These are phyloP conservation scores for Setophaga kirtlandii DNA, from an alignment of 2,113 vertebrate genomes.

Conservation along the genomic window DNA sequence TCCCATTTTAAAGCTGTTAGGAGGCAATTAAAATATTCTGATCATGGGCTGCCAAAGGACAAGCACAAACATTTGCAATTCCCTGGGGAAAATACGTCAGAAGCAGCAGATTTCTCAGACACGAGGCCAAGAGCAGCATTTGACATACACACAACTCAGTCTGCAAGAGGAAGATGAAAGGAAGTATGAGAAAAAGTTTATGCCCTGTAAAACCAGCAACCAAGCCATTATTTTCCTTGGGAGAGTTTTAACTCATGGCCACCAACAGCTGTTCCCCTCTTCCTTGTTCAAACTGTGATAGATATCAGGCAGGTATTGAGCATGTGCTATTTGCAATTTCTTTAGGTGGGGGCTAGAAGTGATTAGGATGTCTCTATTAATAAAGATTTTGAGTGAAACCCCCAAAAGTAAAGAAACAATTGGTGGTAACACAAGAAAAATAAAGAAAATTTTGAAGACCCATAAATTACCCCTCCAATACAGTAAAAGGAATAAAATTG, in stretches of 20 bases:
- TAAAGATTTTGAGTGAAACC: neutral
- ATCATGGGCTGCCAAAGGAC: neutral
- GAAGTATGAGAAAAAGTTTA: neutral
- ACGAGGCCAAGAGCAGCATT: neutral
- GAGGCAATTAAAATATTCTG: conserved; percentile 2
- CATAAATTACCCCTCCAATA: neutral
- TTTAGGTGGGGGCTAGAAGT: neutral
- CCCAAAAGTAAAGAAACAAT: neutral
- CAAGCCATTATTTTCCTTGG: neutral
- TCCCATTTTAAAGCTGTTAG: neutral
- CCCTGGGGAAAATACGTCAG: neutral
- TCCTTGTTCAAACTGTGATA: neutral
- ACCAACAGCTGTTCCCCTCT: neutral
- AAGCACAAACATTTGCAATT: conserved; percentile 4
- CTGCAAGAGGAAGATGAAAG: neutral
- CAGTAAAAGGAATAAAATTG: neutral
- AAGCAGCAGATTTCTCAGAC: conserved; percentile 26
- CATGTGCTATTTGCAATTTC: neutral
- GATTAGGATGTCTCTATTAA: neutral
- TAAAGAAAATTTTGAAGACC: neutral
- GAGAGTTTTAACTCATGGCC: neutral
- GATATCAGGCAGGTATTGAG: neutral
- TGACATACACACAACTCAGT: neutral
- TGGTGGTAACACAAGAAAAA: neutral
- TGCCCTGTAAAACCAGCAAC: neutral